A percentile compares a stretch with the other conserved stretches of the same genome.
These are phyloP conservation scores for Rhinoraja longicauda DNA, from an alignment of 2,797 vertebrate genomes.

Conservation along the genomic window DNA sequence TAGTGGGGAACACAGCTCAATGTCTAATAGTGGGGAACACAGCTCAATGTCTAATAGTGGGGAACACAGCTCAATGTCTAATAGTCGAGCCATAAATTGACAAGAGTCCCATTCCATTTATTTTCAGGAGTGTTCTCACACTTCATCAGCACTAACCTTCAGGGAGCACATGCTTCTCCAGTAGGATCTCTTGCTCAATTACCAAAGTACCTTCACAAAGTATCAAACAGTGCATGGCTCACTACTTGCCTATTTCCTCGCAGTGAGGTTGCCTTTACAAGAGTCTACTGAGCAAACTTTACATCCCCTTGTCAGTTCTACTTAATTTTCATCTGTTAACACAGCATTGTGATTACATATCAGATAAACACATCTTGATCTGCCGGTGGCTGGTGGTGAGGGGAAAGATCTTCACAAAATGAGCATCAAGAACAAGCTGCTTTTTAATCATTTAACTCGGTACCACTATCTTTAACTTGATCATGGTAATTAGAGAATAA, in stretches of 20 bases:
- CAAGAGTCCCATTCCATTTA: neutral
- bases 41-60: neutral
- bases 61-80: neutral
- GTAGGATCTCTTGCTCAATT: neutral
- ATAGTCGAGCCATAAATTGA: neutral
- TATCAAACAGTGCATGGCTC: neutral
- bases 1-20: neutral
- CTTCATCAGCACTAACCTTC: neutral
- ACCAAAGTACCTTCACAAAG: neutral
- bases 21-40: neutral
- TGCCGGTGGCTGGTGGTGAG: neutral
- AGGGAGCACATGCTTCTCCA: neutral
- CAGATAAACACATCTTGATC: neutral
- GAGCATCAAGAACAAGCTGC: neutral
- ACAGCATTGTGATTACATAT: neutral
- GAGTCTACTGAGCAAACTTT: neutral
- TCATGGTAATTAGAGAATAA: neutral
- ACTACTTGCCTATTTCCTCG: neutral
- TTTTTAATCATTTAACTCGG: neutral
- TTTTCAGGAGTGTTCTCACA: neutral
- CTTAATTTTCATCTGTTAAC: neutral
- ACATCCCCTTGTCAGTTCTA: neutral
- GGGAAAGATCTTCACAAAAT: neutral
- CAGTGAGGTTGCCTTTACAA: neutral
- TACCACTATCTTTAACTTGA: neutral